phyloP scores from a whole-genome alignment of 2,797 vertebrate species.

The Microchirus variegatus region DNA sequence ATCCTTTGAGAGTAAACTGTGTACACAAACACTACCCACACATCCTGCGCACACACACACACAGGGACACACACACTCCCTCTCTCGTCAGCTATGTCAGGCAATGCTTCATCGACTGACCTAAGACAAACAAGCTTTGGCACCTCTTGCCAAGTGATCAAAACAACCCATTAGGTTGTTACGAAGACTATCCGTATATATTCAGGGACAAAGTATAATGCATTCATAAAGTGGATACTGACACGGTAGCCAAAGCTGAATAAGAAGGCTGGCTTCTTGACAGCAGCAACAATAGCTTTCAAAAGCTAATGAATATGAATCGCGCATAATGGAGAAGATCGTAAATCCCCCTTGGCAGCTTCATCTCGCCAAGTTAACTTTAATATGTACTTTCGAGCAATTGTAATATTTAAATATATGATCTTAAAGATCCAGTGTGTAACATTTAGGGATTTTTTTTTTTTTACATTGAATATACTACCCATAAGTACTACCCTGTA shows the following conservation, averaged over 20 bases:
- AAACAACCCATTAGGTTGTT: slow-evolving; percentile 49
- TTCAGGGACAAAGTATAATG: slow-evolving; percentile 33
- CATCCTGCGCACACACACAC: too few species aligned
- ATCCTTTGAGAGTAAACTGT: slow-evolving; percentile 31
- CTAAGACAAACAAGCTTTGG: slow-evolving; percentile 54
- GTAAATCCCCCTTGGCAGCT: slow-evolving; percentile 33
- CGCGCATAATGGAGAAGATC: slow-evolving; percentile 26
- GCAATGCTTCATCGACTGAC: slow-evolving; percentile 44
- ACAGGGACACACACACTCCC: slow-evolving; percentile 21
- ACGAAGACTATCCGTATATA: slow-evolving; percentile 32
- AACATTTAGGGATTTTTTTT: too few species aligned
- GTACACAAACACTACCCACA: slow-evolving; percentile 7
- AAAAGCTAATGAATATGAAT: slow-evolving; percentile 50
- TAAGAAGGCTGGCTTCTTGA: slow-evolving; percentile 48
- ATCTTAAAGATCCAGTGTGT: too few species aligned
- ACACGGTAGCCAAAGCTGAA: slow-evolving; percentile 23
- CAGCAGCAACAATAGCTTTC: slow-evolving; percentile 50
- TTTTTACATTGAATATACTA: too few species aligned
- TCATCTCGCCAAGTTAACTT: slow-evolving; percentile 31
- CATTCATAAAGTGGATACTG: slow-evolving; percentile 33
- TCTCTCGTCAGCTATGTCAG: slow-evolving; percentile 29
- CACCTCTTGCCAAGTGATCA: slow-evolving; percentile 52
- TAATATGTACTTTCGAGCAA: background rate
- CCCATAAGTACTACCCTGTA: too few species aligned
- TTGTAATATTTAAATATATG: too few species aligned